These are phyloP conservation scores for Pogonomyrmex californicus DNA, from an alignment of 1,140 invertebrate genomes.

Conservation along the genomic window DNA sequence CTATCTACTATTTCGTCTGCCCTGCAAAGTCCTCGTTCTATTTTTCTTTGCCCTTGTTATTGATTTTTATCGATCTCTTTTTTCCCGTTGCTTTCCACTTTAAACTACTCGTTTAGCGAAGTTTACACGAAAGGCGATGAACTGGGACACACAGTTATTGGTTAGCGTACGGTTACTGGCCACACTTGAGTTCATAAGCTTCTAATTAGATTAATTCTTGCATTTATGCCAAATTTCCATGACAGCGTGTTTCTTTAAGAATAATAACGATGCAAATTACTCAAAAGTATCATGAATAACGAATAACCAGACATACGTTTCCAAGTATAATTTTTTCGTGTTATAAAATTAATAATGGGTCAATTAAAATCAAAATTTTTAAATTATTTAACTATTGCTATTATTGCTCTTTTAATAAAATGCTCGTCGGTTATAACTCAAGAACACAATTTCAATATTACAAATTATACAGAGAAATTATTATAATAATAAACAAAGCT, in stretches of 20 bases:
- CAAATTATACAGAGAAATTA: background rate
- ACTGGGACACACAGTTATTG: conserved; percentile 3
- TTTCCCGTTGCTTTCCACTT: conserved; percentile 4
- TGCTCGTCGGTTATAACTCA: background rate
- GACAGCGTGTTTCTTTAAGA: background rate
- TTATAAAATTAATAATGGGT: conserved; percentile 1
- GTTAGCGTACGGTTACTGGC: background rate
- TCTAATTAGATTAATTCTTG: conserved; percentile 27
- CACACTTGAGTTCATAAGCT: background rate
- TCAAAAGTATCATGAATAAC: background rate
- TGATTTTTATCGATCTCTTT: conserved; percentile 34
- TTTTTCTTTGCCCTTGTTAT: conserved; percentile 46
- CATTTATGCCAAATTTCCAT: background rate
- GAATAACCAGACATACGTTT: background rate
- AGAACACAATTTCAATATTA: background rate
- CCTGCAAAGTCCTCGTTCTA: conserved; percentile 18
- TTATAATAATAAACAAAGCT: background rate
- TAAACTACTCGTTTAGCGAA: background rate
- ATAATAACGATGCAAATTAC: background rate
- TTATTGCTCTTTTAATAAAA: background rate
- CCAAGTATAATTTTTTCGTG: background rate
- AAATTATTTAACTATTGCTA: background rate
- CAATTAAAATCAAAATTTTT: background rate
- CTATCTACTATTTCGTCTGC: background rate
- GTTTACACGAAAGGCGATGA: conserved; percentile 2